Base-by-base conservation (phyloP, 2,113 vertebrate genomes). In the Xenopus borealis region DNA sequence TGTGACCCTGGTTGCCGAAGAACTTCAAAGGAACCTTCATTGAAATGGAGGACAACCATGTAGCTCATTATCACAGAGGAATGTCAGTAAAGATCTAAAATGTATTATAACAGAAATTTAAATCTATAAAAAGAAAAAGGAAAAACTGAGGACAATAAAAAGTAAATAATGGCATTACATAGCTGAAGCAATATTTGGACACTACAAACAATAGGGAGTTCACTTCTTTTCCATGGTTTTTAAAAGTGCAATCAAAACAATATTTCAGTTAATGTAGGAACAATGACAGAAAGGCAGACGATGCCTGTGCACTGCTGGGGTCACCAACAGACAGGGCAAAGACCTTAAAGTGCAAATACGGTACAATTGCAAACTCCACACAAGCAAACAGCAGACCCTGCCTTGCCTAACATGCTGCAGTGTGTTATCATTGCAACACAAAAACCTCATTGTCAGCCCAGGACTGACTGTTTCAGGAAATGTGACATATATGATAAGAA, bases 321-420 rank as follows among this genome's bases (percentile, higher is more conserved):
- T 72, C 58, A 62, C 12, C 17, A 23, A 6, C 2, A 1, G 71
- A 53, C 0, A 79, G 1, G n/a, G 63, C 55, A 75, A 69, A 59
- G 47, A 62, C 18, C 3, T 6, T 65, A 40, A 40, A 45, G 6
- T 72, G 2, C 62, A 57, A 73, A 74, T 0, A 44, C 11, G 8
- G 33, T 40, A 40, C 33, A 40, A 40, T 40, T 6, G 47, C 30
- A 61, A 79, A 62, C 9, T 18, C 58, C 47, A 2, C 65, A 78
- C 74, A 11, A 33, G 77, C 66, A 74, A 78, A 19, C 64, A n/a
- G 72, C 53, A 67, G 72, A 16, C 62, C 9, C 20, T 33, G 19
- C 65, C 1, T 80, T 55, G 14, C 16, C 17, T 55, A 47, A 8
- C 72, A 57, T 16, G 12, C 33, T 16, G 58, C 72, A 68, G 52